Percentiles rank a stretch among this genome's conserved stretches.
phyloP scores from a whole-genome alignment of 2,797 vertebrate species.

The Pipistrellus kuhlii region DNA sequence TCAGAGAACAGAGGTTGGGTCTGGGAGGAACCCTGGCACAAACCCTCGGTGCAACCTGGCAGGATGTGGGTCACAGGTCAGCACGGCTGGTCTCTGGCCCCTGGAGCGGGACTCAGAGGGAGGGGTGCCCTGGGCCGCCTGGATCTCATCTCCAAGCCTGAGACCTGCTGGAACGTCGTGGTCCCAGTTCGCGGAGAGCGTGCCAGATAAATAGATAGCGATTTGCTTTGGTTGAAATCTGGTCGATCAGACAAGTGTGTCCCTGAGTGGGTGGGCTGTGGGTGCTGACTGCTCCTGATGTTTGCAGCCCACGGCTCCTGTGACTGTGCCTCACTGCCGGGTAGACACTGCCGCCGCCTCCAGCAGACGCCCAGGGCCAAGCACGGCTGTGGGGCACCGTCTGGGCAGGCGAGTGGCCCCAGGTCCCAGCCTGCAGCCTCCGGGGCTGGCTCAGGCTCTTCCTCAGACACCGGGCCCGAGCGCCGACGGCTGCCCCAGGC shows the following conservation, averaged over 20 bases:
- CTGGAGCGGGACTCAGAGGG: not conserved
- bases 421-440: not conserved
- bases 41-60: not conserved
- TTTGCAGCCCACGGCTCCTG: not conserved
- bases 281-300: not conserved
- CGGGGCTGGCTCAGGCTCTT: not conserved
- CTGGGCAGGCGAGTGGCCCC: not conserved
- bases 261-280: rapidly evolving
- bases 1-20: not conserved
- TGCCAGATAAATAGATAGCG: rapidly evolving
- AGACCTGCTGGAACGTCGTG: not conserved
- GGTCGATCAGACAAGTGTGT: rapidly evolving
- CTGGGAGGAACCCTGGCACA: not conserved
- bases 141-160: not conserved
- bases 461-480: not conserved
- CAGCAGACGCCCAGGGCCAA: too few relatives aligned
- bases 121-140: not conserved
- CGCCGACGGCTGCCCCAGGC: not conserved
- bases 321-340: rapidly evolving
- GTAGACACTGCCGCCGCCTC: not conserved
- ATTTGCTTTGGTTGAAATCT: too few relatives aligned
- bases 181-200: not conserved
- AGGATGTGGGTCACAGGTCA: not conserved
- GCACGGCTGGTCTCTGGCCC: not conserved
- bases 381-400: not conserved